These are phyloP conservation scores for Chaetophractus vellerosus DNA, from an alignment of 2,797 vertebrate genomes.

Conservation along the genomic window DNA sequence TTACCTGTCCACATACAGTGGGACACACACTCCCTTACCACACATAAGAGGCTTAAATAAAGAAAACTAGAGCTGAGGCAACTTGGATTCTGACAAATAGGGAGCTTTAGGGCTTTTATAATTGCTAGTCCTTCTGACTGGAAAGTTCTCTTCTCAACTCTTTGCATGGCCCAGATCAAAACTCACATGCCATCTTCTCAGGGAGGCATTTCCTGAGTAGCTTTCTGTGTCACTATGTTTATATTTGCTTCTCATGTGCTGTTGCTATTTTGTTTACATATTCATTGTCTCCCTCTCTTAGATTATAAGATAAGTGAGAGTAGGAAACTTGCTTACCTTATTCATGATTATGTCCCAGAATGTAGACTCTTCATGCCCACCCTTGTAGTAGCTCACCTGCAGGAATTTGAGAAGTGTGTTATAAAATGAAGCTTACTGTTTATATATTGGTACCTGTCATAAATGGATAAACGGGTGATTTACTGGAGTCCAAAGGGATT, in stretches of 20 bases:
- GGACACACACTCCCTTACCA: background rate
- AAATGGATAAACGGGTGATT: background rate
- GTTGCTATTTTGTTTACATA: background rate
- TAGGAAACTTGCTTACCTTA: background rate
- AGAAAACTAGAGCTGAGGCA: background rate
- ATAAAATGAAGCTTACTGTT: background rate
- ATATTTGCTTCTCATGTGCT: background rate
- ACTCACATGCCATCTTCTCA: background rate
- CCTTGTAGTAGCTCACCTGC: background rate
- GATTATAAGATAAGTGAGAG: background rate
- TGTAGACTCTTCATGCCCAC: background rate
- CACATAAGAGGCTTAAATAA: background rate
- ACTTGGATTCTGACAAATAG: conserved; percentile 7
- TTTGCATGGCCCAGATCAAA: background rate
- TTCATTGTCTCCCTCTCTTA: background rate
- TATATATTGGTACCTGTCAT: background rate
- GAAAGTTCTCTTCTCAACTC: background rate
- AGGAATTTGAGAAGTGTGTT: background rate
- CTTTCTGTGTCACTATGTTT: background rate
- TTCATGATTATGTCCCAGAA: background rate
- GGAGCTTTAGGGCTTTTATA: background rate
- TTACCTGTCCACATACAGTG: background rate
- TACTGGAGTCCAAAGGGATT: background rate
- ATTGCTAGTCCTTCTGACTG: background rate
- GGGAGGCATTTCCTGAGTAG: background rate